Evolutionary conservation across 2,888 invertebrate genomes (phyloP).

Genomic region (Anaspis maculata): DNA sequence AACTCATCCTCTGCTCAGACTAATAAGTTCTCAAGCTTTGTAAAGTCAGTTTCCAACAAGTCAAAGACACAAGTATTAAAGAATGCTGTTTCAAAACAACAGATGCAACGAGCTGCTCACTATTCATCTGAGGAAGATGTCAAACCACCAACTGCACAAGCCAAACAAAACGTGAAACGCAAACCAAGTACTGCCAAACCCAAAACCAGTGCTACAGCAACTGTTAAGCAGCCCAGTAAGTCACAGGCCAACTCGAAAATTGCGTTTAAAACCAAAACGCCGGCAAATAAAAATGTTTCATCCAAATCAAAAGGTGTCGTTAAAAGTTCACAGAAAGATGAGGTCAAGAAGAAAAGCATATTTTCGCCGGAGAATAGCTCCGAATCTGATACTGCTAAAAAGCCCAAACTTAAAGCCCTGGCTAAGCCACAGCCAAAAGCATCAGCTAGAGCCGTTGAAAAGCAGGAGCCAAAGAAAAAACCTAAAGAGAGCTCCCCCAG

Average conservation of each 20-base stretch:
- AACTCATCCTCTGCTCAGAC: slow-evolving; percentile 6
- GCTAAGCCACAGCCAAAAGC: slow-evolving; percentile 40
- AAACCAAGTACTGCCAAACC: slow-evolving; percentile 50
- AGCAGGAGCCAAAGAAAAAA: slow-evolving; percentile 26
- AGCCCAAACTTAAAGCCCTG: slow-evolving; percentile 1
- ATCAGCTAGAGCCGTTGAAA: slow-evolving; percentile 34
- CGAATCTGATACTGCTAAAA: slow-evolving; percentile 49
- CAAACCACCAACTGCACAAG: background rate
- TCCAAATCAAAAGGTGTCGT: slow-evolving; percentile 12
- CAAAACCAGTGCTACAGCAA: slow-evolving; percentile 54
- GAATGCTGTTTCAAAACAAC: no score
- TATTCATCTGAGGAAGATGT: slow-evolving; percentile 6
- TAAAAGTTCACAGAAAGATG: slow-evolving; percentile 22
- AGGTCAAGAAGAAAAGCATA: slow-evolving; percentile 64
- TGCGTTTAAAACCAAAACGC: background rate
- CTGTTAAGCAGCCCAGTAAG: slow-evolving; percentile 43
- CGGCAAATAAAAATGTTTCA: slow-evolving; percentile 13
- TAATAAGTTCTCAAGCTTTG: background rate
- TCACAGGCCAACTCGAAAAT: background rate
- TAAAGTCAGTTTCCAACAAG: slow-evolving; percentile 13
- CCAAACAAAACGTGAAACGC: slow-evolving; percentile 42
- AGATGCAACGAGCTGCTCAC: slow-evolving; percentile 7
- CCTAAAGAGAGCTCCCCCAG: slow-evolving; percentile 41
- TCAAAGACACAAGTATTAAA: no score
- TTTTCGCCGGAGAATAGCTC: slow-evolving; percentile 74